Conservation (phyloP, 2,888 invertebrate species). For the Athalia circularis region DNA sequence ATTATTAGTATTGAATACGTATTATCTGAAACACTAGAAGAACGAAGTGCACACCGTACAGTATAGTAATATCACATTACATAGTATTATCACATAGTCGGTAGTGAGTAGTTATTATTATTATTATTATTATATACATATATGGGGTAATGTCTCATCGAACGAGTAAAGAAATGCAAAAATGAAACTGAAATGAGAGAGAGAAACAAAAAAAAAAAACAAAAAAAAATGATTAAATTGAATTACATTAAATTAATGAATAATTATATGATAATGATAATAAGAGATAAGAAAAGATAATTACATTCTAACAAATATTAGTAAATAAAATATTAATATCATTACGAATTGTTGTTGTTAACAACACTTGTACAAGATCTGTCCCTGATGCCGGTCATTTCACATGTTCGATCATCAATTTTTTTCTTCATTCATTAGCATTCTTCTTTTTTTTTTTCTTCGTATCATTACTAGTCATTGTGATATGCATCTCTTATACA, state of each 20-base stretch:
- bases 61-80: constrained; percentile 23
- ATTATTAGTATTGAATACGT: too few species aligned
- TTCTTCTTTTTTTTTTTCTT: background rate
- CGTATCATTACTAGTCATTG: constrained; percentile 1
- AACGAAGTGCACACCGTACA: constrained; percentile 41
- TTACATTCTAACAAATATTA: constrained; percentile 30
- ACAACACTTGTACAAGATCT: constrained; percentile 19
- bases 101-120: constrained; percentile 54
- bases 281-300: background rate
- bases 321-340: constrained; percentile 54
- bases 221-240: constrained; percentile 18
- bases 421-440: constrained; percentile 4
- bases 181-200: background rate
- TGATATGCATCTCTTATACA: background rate
- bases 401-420: background rate
- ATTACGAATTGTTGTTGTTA: constrained; percentile 51
- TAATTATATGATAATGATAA: constrained; percentile 8
- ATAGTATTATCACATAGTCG: constrained; percentile 49
- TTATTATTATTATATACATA: too few species aligned
- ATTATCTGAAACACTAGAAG: constrained; percentile 19
- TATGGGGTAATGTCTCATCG: constrained; percentile 50
- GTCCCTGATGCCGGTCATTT: constrained; percentile 25
- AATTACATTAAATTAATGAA: background rate
- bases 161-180: constrained; percentile 1
- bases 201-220: background rate